phyloP scores from a whole-genome alignment of 2,797 vertebrate genomes.

The Danio jaintianensis region DNA sequence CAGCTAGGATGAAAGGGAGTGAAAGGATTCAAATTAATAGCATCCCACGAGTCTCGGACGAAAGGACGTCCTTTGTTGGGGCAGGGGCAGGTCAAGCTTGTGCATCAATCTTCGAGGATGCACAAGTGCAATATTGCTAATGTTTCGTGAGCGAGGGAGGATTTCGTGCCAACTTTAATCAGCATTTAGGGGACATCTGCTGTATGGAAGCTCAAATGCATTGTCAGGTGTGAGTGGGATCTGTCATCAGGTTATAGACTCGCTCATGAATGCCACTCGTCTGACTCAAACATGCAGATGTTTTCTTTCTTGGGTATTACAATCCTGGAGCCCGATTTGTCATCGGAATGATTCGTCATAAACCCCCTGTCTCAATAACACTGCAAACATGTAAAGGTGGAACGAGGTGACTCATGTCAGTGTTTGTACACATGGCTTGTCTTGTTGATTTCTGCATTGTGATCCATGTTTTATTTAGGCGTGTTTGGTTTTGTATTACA shows the following conservation, averaged over 20 bases:
- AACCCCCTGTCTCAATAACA: not conserved
- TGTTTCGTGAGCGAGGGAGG: slow-evolving; percentile 12
- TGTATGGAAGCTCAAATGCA: slow-evolving; percentile 3
- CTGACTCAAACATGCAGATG: slow-evolving; percentile 11
- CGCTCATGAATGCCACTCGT: slow-evolving; percentile 5
- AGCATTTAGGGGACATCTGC: slow-evolving; percentile 37
- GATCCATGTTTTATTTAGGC: slow-evolving; percentile 18
- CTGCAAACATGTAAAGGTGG: slow-evolving; percentile 26
- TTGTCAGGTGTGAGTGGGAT: slow-evolving; percentile 42
- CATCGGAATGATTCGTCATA: slow-evolving; percentile 37
- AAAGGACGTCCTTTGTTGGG: slow-evolving; percentile 40
- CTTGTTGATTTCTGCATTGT: slow-evolving; percentile 34
- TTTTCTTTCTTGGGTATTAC: slow-evolving; percentile 5
- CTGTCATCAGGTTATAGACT: slow-evolving; percentile 30
- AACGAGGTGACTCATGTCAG: slow-evolving; percentile 40
- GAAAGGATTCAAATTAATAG: slow-evolving; percentile 23
- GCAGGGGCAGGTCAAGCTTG: not conserved
- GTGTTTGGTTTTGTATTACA: slow-evolving; percentile 33
- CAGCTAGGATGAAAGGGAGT: slow-evolving; percentile 15
- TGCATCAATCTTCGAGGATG: slow-evolving; percentile 23
- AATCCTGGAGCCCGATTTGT: slow-evolving; percentile 33
- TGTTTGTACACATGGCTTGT: slow-evolving; percentile 34
- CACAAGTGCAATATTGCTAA: slow-evolving; percentile 37
- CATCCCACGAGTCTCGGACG: not conserved
- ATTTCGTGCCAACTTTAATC: not conserved